Percentiles rank a stretch among this genome's conserved stretches.
Conservation (phyloP, 2,113 vertebrate species). For the Eudyptes chrysolophus region DNA sequence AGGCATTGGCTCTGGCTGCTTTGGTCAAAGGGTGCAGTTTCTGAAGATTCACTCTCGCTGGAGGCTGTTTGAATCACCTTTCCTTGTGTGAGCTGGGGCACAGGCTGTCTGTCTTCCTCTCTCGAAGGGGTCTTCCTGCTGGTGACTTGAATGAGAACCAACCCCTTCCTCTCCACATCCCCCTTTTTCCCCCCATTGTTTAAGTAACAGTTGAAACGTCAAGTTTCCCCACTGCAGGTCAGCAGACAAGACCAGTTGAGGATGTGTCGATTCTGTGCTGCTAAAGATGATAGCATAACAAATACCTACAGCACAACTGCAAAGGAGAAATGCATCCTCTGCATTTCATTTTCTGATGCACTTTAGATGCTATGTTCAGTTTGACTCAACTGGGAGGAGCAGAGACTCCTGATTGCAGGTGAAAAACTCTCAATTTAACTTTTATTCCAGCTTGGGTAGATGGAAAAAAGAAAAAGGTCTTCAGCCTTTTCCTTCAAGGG, state of each 20-base stretch:
- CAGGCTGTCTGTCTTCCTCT: not conserved
- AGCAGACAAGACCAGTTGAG: not conserved
- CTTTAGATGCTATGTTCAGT: not conserved
- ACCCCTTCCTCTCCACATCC: not conserved
- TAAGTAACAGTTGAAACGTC: not conserved
- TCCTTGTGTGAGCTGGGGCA: not conserved
- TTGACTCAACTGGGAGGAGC: not conserved
- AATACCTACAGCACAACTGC: not conserved
- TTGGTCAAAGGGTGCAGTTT: not conserved
- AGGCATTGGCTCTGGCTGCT: not conserved
- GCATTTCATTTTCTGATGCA: not conserved
- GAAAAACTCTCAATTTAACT: not conserved
- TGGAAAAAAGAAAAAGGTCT: not conserved
- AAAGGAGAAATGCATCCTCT: not conserved
- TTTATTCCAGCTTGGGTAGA: not conserved
- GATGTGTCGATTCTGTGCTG: not conserved
- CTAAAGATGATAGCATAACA: not conserved
- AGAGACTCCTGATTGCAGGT: not conserved
- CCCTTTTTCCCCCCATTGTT: fast-evolving
- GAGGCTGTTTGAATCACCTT: not conserved
- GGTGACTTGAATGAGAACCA: not conserved
- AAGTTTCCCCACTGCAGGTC: not conserved
- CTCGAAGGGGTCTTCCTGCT: not conserved
- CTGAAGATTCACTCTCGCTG: not conserved
- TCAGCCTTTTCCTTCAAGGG: not conserved